A percentile compares a stretch with the other conserved stretches of the same genome.
phyloP scores from a whole-genome alignment of 2,888 invertebrate species.

The Limenitis camilla region DNA sequence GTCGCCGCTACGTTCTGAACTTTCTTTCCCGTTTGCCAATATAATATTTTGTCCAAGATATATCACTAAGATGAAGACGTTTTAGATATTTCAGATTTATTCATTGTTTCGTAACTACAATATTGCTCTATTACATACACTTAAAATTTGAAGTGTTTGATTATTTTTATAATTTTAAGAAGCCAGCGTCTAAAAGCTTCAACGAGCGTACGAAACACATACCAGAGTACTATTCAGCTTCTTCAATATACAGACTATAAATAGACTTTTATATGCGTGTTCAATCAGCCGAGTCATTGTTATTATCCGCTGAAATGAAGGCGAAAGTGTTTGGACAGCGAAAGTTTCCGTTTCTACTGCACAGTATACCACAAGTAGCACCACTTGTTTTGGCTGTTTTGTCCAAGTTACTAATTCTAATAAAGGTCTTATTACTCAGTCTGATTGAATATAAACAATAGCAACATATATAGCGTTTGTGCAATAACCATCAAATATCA shows the following conservation, averaged over 20 bases:
- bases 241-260: not conserved
- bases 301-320: slow-evolving; percentile 46
- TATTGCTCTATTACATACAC: too few relatives aligned
- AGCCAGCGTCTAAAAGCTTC: too few relatives aligned
- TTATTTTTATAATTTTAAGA: too few relatives aligned
- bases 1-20: slow-evolving; percentile 14
- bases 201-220: too few relatives aligned
- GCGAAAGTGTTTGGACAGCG: slow-evolving; percentile 58
- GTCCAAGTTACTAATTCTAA: slow-evolving; percentile 1
- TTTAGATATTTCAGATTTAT: too few relatives aligned
- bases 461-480: slow-evolving; percentile 1
- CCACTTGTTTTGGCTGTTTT: slow-evolving; percentile 7
- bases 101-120: too few relatives aligned
- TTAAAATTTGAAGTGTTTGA: too few relatives aligned
- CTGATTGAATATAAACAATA: not conserved
- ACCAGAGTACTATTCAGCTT: too few relatives aligned
- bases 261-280: slow-evolving; percentile 20
- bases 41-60: not conserved
- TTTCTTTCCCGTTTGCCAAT: slow-evolving; percentile 13
- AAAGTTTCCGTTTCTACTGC: slow-evolving; percentile 38
- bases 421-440: not conserved
- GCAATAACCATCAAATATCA: too few relatives aligned
- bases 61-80: too few relatives aligned
- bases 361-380: slow-evolving; percentile 11
- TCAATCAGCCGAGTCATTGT: slow-evolving; percentile 38